These are phyloP conservation scores for Apogon hyalosoma DNA, from an alignment of 2,797 vertebrate genomes.

Conservation along the genomic window DNA sequence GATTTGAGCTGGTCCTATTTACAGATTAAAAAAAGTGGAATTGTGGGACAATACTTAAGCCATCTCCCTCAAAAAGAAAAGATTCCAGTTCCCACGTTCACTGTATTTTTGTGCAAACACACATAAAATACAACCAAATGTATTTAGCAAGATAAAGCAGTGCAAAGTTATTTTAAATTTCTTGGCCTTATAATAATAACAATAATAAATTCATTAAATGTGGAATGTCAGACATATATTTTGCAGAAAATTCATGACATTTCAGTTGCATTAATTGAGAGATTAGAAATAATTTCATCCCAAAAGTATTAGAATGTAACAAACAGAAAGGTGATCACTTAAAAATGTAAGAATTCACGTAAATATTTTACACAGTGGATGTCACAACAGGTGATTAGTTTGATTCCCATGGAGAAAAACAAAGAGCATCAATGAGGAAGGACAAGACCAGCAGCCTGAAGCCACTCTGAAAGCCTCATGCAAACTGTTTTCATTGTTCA, in stretches of 20 bases:
- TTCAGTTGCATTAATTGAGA: constrained; percentile 35
- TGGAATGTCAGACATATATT: constrained; percentile 72
- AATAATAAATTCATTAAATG: constrained; percentile 65
- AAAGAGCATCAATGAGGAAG: constrained; percentile 54
- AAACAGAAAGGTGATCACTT: constrained; percentile 36
- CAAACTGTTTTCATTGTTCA: constrained; percentile 69
- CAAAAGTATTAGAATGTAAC: constrained; percentile 50
- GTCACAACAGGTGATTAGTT: constrained; percentile 61
- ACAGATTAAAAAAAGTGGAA: constrained; percentile 48
- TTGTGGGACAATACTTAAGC: constrained; percentile 60
- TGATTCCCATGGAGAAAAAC: constrained; percentile 64
- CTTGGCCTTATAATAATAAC: constrained; percentile 49
- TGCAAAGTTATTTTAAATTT: constrained; percentile 68
- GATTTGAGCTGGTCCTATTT: constrained; percentile 73
- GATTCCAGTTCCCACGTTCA: constrained; percentile 56
- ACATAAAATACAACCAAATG: constrained; percentile 44
- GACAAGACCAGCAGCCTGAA: constrained; percentile 68
- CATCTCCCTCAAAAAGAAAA: constrained; percentile 31
- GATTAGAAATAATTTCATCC: constrained; percentile 54
- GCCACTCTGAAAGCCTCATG: constrained; percentile 70
- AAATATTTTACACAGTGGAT: constrained; percentile 57
- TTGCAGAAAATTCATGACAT: constrained; percentile 33
- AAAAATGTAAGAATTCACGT: constrained; percentile 40
- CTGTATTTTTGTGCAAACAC: constrained; percentile 41
- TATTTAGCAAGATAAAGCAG: constrained; percentile 64